Percentiles rank a stretch among this genome's conserved stretches.
Evolutionary conservation across 1,140 invertebrate genomes (phyloP).

Genomic region (Drosophila kohkoa): DNA sequence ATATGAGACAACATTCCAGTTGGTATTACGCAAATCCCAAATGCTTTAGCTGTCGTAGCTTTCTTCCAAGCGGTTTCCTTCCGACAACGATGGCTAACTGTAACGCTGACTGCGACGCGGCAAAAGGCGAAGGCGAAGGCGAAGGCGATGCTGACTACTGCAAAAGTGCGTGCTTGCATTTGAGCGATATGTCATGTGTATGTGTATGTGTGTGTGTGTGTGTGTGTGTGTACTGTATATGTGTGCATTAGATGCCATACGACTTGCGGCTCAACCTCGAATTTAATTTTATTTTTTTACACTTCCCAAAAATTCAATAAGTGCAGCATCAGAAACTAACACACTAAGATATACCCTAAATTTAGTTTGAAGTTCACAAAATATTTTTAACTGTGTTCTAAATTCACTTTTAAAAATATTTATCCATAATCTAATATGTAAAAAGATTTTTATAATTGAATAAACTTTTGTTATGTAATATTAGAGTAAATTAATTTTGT

Average conservation of each 20-base stretch:
- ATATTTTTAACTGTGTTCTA: not conserved
- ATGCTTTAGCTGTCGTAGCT: conserved; percentile 81
- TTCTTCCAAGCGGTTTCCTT: conserved; percentile 79
- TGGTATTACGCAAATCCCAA: conserved; percentile 80
- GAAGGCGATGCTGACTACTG: conserved; percentile 54
- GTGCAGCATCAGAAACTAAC: not conserved
- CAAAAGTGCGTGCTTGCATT: conserved; percentile 78
- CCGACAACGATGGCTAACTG: conserved; percentile 58
- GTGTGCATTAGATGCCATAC: conserved; percentile 47
- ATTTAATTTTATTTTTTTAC: conserved; percentile 46
- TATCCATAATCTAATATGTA: too few species aligned
- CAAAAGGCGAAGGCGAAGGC: conserved; percentile 18
- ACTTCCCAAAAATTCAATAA: conserved; percentile 31
- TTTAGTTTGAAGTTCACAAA: not conserved
- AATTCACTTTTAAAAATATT: too few species aligned
- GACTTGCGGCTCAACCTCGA: conserved; percentile 43
- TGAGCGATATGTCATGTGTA: conserved; percentile 62
- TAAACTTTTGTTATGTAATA: too few species aligned
- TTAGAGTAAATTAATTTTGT: too few species aligned
- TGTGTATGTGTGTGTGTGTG: conserved; percentile 27
- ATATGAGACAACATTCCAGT: conserved; percentile 82
- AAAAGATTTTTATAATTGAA: too few species aligned
- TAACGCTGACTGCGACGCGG: conserved; percentile 16
- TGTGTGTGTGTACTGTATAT: conserved; percentile 9
- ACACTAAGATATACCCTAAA: not conserved